These are phyloP conservation scores for Ethmia dodecea DNA, from an alignment of 2,888 invertebrate genomes.

Conservation along the genomic window DNA sequence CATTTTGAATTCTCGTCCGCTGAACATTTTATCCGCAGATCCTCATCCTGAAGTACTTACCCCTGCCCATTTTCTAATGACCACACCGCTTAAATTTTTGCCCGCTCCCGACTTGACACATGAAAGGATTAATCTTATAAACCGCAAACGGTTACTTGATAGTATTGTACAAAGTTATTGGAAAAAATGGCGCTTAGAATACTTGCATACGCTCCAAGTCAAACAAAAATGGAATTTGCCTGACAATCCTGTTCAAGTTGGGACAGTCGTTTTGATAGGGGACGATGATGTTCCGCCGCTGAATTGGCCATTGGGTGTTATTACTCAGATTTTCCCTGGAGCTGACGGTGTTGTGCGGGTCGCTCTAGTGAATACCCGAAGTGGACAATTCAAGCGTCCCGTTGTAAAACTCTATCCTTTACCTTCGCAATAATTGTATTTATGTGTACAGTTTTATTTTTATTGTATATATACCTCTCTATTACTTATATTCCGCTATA, in stretches of 20 bases:
- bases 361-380: slow-evolving; percentile 3
- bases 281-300: not conserved
- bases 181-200: slow-evolving; percentile 9
- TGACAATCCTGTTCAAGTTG: not conserved
- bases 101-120: slow-evolving; percentile 5
- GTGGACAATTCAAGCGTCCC: too few relatives aligned
- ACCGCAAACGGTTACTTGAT: slow-evolving; percentile 9
- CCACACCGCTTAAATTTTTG: slow-evolving; percentile 7
- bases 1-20: slow-evolving; percentile 2
- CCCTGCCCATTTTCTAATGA: slow-evolving; percentile 16
- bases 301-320: slow-evolving; percentile 5
- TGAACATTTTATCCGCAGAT: not conserved
- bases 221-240: slow-evolving; percentile 9
- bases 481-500: too few relatives aligned
- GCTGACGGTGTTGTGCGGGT: slow-evolving; percentile 4
- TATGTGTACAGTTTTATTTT: too few relatives aligned
- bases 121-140: not conserved
- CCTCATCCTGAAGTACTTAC: slow-evolving; percentile 7
- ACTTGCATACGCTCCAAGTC: slow-evolving; percentile 8
- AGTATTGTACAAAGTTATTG: slow-evolving; percentile 12
- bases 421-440: too few relatives aligned
- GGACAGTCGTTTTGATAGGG: not conserved
- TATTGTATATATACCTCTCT: too few relatives aligned
- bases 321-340: slow-evolving; percentile 1
- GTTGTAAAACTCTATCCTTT: too few relatives aligned